phyloP scores from a whole-genome alignment of 2,888 invertebrate genomes.

The Ectemnius cavifrons region DNA sequence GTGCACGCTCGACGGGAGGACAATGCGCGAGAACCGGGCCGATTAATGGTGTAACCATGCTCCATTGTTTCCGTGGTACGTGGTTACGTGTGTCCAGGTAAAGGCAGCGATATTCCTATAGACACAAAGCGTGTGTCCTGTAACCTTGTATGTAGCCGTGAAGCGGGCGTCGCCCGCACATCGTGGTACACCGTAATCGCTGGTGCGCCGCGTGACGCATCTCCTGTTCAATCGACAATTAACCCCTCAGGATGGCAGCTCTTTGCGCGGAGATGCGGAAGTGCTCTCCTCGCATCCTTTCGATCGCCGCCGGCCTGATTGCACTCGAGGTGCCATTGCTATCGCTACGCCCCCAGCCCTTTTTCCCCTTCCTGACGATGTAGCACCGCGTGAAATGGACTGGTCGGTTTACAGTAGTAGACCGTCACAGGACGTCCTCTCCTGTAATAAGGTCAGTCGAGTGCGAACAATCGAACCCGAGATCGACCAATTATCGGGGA shows the following conservation, averaged over 20 bases:
- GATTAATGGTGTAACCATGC: conserved; percentile 54
- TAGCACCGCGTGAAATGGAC: too few species aligned
- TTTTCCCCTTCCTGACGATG: too few species aligned
- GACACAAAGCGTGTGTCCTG: background rate
- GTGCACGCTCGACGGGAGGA: conserved; percentile 22
- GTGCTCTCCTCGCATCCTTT: conserved; percentile 4
- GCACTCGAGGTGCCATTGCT: background rate
- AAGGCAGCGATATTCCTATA: background rate
- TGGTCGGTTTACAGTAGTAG: too few species aligned
- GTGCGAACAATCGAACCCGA: too few species aligned
- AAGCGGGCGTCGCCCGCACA: background rate
- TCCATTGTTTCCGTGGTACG: conserved; percentile 46
- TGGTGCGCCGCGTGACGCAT: conserved; percentile 33
- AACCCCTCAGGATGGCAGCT: conserved; percentile 10
- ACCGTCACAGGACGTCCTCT: too few species aligned
- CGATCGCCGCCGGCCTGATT: background rate
- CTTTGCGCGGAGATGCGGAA: background rate
- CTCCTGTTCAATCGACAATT: conserved; percentile 33
- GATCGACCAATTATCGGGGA: too few species aligned
- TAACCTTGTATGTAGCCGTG: conserved; percentile 10
- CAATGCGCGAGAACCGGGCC: conserved; percentile 50
- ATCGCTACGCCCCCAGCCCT: too few species aligned
- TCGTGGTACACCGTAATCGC: conserved; percentile 29
- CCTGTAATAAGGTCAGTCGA: too few species aligned
- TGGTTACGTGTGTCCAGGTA: conserved; percentile 8